Conservation (phyloP, 2,797 vertebrate genomes). For the Psittacula echo region DNA sequence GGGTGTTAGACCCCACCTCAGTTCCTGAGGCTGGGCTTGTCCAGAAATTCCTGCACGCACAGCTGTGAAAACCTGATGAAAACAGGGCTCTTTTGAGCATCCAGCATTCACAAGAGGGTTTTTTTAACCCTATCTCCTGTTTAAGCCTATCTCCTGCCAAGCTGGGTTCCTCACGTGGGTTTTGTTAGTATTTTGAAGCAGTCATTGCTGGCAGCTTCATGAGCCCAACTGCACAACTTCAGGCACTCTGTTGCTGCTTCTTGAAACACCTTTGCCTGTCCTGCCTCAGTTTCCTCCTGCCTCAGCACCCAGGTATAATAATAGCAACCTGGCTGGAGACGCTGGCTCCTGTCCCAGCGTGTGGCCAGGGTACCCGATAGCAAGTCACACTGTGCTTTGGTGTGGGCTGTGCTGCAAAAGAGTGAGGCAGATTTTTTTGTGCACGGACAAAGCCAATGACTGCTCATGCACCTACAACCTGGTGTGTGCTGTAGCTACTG, state of each 20-base stretch:
- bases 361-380: rapidly evolving
- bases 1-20: not conserved
- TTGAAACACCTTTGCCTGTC: not conserved
- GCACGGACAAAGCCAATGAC: not conserved
- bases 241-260: not conserved
- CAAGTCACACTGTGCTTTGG: not conserved
- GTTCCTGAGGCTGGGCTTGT: not conserved
- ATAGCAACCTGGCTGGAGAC: not conserved
- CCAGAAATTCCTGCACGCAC: not conserved
- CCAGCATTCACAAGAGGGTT: too few species aligned
- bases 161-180: not conserved
- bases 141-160: not conserved
- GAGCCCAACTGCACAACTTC: not conserved
- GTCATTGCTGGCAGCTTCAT: rapidly evolving
- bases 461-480: not conserved
- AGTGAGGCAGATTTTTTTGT: not conserved
- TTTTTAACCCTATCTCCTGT: not conserved
- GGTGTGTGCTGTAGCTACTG: not conserved
- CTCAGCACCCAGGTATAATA: not conserved
- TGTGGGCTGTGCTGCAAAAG: not conserved
- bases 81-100: not conserved
- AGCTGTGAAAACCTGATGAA: not conserved
- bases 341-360: rapidly evolving
- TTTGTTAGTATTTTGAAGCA: not conserved
- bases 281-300: not conserved